Conservation (phyloP, 2,888 invertebrate species). For the Tenthredo distinguenda region DNA sequence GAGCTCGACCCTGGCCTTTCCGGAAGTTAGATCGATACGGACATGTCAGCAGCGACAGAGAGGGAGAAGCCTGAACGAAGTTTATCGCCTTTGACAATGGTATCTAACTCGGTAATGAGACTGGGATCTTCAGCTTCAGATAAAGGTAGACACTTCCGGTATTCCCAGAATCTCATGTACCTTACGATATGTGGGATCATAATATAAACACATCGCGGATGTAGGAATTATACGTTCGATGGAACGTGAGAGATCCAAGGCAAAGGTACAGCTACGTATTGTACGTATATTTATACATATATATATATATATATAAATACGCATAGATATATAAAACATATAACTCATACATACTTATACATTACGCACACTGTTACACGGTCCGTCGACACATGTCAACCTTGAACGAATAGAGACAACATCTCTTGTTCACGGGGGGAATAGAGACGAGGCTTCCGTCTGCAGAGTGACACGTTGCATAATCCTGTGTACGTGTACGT, state of each 20-base stretch:
- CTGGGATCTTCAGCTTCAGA: not conserved
- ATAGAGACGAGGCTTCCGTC: conserved; percentile 2
- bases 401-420: conserved; percentile 31
- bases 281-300: not conserved
- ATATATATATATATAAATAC: not conserved
- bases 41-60: not conserved
- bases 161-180: not conserved
- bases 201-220: not conserved
- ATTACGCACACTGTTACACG: not conserved
- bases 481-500: not conserved
- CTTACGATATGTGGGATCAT: not conserved
- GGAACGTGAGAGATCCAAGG: conserved; percentile 41
- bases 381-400: conserved; percentile 43
- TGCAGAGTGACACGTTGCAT: conserved; percentile 22
- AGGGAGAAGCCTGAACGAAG: not conserved
- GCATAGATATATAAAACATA: not conserved
- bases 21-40: not conserved
- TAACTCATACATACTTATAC: not conserved
- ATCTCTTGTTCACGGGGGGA: conserved; percentile 11
- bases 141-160: not conserved
- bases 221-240: not conserved
- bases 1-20: not conserved
- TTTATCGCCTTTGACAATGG: not conserved
- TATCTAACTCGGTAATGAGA: not conserved
- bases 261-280: not conserved